Conservation (phyloP, 2,113 vertebrate species). For the Periophthalmus modestus region DNA sequence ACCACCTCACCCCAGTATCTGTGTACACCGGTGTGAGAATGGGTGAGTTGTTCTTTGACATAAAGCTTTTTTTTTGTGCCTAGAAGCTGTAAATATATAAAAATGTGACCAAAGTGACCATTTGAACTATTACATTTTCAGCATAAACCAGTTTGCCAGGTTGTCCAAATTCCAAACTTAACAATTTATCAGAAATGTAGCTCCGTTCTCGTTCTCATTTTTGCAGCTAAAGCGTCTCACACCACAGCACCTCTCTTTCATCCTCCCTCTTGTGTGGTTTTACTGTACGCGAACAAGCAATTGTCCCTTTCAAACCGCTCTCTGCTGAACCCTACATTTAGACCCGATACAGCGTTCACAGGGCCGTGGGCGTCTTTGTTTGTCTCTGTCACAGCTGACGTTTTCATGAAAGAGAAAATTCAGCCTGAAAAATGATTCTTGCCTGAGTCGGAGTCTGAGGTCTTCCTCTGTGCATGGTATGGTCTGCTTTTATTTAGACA, state of each 20-base stretch:
- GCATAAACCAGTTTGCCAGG: no score
- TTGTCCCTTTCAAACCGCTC: neutral
- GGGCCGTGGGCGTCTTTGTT: slow-evolving; percentile 16
- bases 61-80: no score
- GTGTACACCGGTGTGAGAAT: no score
- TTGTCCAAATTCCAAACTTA: no score
- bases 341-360: slow-evolving; percentile 1
- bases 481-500: no score
- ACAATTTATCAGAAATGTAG: no score
- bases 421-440: neutral
- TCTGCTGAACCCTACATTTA: neutral
- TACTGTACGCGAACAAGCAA: neutral
- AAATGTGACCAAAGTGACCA: no score
- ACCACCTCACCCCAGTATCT: no score
- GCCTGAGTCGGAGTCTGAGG: slow-evolving; percentile 6
- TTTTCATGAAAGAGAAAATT: neutral
- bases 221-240: neutral
- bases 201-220: neutral
- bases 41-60: no score
- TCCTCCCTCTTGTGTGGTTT: neutral
- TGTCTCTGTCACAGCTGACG: neutral
- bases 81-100: no score
- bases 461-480: no score
- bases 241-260: slow-evolving; percentile 4
- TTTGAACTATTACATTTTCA: no score